Base-by-base conservation (phyloP, 2,888 invertebrate species). In the Chaetogeoica ovagalla region DNA sequence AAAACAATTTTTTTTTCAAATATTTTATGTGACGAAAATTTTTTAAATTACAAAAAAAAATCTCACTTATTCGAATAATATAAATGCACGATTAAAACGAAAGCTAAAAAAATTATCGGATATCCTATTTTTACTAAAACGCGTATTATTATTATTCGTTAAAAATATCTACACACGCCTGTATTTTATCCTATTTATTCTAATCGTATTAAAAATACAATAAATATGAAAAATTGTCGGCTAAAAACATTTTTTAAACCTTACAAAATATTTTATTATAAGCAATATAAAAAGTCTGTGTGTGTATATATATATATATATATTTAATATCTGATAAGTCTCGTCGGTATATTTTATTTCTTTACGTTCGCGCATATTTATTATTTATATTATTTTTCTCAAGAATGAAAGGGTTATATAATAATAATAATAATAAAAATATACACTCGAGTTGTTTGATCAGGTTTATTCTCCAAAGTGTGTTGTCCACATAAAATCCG, bases 401-500 rank as follows among this genome's bases (percentile, higher is more conserved):
- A 9, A 43, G 8, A 30, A 17, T 30, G 37, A 76, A 48, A n/a
- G 59, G 37, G 48, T 60, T 69, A 37, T 69, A 76, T 48, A 43
- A 60, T 60, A 57, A 60, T 59, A 43, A 68, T 60, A 57, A 60
- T 55, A 62, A 63, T 55, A 62, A 63, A 57, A 5, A 43, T 79
- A 62, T 70, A 11, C 21, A 69, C 52, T 17, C 23, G 11, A 62
- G 55, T 70, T 71, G 43, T 79, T 70, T 79, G 52, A 63, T 71
- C 19, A 55, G 63, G 63, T 71, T 62, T 0, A 57, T 70, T 79
- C n/a, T n/a, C 57, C 23, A 9, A 37, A 48, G 30, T 69, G 23
- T 43, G 39, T 57, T 79, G 52, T 71, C 43, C 39, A 79, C 37
- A 79, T 39, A 79, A 70, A 79, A 79, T 71, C 39, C 15, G 21